Percentiles rank a stretch among this genome's conserved stretches.
These are phyloP conservation scores for Pheosia tremula DNA, from an alignment of 2,888 invertebrate genomes.

Conservation along the genomic window DNA sequence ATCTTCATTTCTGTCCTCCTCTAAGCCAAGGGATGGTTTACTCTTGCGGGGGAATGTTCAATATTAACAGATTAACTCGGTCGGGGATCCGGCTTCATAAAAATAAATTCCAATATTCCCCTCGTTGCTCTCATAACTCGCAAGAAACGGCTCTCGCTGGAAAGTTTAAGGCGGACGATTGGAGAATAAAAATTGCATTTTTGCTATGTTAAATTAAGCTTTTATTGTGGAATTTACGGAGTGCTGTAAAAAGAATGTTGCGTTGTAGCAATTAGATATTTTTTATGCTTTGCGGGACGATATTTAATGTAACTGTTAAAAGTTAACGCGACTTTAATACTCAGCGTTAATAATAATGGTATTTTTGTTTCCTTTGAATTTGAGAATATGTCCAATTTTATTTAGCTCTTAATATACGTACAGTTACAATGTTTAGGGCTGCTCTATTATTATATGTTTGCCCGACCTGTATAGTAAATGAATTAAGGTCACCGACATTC, in stretches of 20 bases:
- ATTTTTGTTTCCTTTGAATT: slow-evolving; percentile 7
- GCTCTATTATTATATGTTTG: too few relatives aligned
- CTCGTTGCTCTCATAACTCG: slow-evolving; percentile 75
- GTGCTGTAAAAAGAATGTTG: slow-evolving; percentile 48
- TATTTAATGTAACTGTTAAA: slow-evolving; percentile 33
- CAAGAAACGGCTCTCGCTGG: slow-evolving; percentile 72
- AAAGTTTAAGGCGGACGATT: slow-evolving; percentile 77
- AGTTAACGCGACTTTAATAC: slow-evolving; percentile 31
- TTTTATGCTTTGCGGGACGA: slow-evolving; percentile 34
- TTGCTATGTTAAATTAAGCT: slow-evolving; percentile 76
- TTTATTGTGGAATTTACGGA: slow-evolving; percentile 73
- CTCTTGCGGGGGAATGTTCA: slow-evolving; percentile 69
- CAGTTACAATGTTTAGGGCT: too few relatives aligned
- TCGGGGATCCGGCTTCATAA: slow-evolving; percentile 72
- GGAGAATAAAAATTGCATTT: slow-evolving; percentile 78
- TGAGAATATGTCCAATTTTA: too few relatives aligned
- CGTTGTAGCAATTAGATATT: slow-evolving; percentile 46
- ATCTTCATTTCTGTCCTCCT: slow-evolving; percentile 32
- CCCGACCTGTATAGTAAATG: too few relatives aligned
- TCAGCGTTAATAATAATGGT: slow-evolving; percentile 10
- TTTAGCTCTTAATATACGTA: too few relatives aligned
- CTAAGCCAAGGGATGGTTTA: slow-evolving; percentile 52
- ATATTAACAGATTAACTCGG: slow-evolving; percentile 79
- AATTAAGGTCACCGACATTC: too few relatives aligned
- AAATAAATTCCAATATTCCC: slow-evolving; percentile 78